Evolutionary conservation across 2,888 invertebrate species (phyloP).

Genomic region (Apamea anceps): DNA sequence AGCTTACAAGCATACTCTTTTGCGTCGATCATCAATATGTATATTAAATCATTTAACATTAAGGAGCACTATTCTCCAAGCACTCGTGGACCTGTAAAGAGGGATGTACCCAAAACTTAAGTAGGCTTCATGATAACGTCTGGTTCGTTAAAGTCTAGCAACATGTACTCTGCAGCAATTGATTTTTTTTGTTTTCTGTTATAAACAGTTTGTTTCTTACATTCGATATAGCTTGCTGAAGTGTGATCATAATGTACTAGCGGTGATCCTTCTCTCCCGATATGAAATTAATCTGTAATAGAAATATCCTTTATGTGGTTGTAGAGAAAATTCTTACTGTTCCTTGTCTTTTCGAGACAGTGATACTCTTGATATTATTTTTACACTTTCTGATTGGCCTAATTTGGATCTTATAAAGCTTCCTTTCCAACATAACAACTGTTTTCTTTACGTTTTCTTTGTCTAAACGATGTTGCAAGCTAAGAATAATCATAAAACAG

Average conservation of each 20-base stretch:
- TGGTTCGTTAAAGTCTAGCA: neutral
- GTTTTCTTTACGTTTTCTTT: neutral
- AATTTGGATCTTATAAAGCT: neutral
- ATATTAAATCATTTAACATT: conserved; percentile 27
- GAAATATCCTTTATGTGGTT: neutral
- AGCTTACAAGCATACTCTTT: conserved; percentile 15
- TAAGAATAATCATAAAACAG: neutral
- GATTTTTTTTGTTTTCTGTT: conserved; percentile 11
- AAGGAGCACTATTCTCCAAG: neutral
- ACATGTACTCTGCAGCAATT: neutral
- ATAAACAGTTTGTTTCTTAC: neutral
- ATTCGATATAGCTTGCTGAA: neutral
- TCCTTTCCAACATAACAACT: neutral
- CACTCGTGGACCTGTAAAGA: neutral
- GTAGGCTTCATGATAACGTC: conserved; percentile 15
- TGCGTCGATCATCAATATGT: conserved; percentile 32
- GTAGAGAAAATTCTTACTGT: neutral
- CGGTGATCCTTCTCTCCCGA: neutral
- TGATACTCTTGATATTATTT: no score
- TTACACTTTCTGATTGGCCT: neutral
- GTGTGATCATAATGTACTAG: neutral
- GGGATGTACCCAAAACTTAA: neutral
- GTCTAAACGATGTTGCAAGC: neutral
- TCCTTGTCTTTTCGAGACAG: neutral
- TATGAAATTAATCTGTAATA: neutral